Evolutionary conservation across 1,140 invertebrate genomes (phyloP), one percentile per base, ranked within the genome.

Genomic region (Drosophila lowei): DNA sequence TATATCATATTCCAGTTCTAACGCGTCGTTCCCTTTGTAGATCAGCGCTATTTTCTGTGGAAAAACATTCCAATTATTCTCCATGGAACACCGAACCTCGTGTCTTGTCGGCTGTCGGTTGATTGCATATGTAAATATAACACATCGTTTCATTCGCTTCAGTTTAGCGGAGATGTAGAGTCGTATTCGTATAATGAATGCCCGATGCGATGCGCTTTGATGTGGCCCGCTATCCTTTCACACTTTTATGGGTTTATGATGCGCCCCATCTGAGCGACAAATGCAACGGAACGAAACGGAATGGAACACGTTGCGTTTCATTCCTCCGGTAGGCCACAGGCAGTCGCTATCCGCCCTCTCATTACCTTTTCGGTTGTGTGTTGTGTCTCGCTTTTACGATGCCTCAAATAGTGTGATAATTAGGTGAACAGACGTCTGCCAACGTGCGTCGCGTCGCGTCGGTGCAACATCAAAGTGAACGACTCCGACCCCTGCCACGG

Each of bases 361-460:
- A 21, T 56, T 67, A 56, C 65, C 63, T 68, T 48, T 30, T 34
- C 9, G 30, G 30, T 34, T 34, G 30, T 11, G 3, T 34, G 34
- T 38, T 11, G 11, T 11, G 46, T 38, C 48, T 28, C 58, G 56
- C 53, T 38, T 78, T 81, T 81, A 81, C 70, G 79, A 74, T 74
- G 74, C 79, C 79, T 81, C 74, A 70, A 83, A 83, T 74, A 68
- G 70, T 81, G 79, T 81, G 79, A 81, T 84, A 81, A 81, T 81
- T 81, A 83, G 79, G 74, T 78, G 75, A 84, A 70, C 79, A 74
- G 79, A 65, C 79, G 74, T 75, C 72, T 61, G 60, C 44, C 65
- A 62, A 57, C 58, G 72, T 62, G 71, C 66, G 11, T 38, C 5
- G 23, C 34, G 34, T 38, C 11, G 6, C 34, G 30, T 54, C 52